Evolutionary conservation across 1,140 invertebrate genomes (phyloP).

Genomic region (Papilio helenus): DNA sequence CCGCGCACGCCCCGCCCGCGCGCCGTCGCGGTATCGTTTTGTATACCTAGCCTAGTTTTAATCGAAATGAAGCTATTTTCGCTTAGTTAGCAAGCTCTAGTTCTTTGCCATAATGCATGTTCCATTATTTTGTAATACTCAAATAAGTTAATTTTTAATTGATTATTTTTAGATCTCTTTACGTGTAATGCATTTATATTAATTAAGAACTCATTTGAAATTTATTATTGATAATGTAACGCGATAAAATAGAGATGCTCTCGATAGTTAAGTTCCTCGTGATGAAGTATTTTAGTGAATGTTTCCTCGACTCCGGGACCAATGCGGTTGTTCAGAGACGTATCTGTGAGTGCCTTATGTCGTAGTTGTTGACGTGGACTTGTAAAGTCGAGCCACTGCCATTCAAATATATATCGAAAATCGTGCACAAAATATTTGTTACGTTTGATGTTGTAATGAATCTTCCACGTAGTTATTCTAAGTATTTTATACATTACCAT

Average conservation of each 20-base stretch:
- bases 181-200: conserved; percentile 82
- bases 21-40: conserved; percentile 33
- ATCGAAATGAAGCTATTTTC: conserved; percentile 78
- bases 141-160: conserved; percentile 80
- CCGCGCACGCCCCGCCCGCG: neutral
- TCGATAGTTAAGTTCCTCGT: conserved; percentile 68
- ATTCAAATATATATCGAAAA: conserved; percentile 52
- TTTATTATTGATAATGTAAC: conserved; percentile 48
- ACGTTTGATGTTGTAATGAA: conserved; percentile 64
- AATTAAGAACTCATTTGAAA: conserved; percentile 56
- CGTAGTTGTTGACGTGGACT: conserved; percentile 55
- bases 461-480: conserved; percentile 75
- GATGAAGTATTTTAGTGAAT: conserved; percentile 53
- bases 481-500: conserved; percentile 80
- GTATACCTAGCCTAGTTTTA: conserved; percentile 52
- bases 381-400: conserved; percentile 58
- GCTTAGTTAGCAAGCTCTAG: conserved; percentile 80
- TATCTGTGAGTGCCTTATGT: conserved; percentile 70
- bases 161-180: conserved; percentile 82
- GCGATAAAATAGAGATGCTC: conserved; percentile 54
- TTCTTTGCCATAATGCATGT: conserved; percentile 84
- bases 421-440: conserved; percentile 61
- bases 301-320: conserved; percentile 62
- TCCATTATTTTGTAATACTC: conserved; percentile 84
- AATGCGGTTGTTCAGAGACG: conserved; percentile 56